Base-by-base conservation (phyloP, 2,888 invertebrate species). In the Eucera pruinosa region DNA sequence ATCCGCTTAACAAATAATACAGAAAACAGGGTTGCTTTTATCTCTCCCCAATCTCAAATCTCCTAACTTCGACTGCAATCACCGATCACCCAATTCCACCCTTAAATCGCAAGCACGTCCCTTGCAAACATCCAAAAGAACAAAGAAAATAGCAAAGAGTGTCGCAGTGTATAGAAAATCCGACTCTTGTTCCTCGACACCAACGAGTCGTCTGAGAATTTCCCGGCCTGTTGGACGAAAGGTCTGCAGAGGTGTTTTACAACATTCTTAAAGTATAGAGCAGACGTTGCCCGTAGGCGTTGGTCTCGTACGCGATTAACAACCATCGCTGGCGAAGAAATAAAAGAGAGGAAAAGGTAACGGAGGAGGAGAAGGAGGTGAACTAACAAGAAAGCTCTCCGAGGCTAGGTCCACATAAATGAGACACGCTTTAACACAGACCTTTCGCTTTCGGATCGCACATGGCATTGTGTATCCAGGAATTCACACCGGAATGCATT, bases 241-340 rank as follows among this genome's bases (percentile, higher is more conserved):
- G 39, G 47, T 62, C 20, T 76, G 33, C 45, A 47, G 39, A 60
- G 65, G 48, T 52, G 72, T 57, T 25, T 64, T 41, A 52, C 52
- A 18, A 41, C 33, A 54, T 65, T 64, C 48, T 36, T 50, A 36
- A 39, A 62, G 69, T 27, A 60, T 41, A 33, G 52, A 43, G 41
- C 39, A 73, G 65, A 66, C 66, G n/a, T 57, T 30, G 15, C 36
- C 66, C 57, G 23, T 39, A 4, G 66, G 61, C 52, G 41, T 0
- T 57, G 48, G 61, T 57, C 66, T 62, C 47, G 77, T 41, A 39
- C 74, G 67, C 62, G 67, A 67, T 67, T 73, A 74, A 75, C 61
- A 77, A 45, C 57, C 41, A 13, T 45, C n/a, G n/a, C n/a, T n/a
- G n/a, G n/a, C n/a, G n/a, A n/a, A n/a, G 6, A 70, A 20, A n/a